phyloP scores from a whole-genome alignment of 2,797 vertebrate species.

The Crocodylus rhombifer region DNA sequence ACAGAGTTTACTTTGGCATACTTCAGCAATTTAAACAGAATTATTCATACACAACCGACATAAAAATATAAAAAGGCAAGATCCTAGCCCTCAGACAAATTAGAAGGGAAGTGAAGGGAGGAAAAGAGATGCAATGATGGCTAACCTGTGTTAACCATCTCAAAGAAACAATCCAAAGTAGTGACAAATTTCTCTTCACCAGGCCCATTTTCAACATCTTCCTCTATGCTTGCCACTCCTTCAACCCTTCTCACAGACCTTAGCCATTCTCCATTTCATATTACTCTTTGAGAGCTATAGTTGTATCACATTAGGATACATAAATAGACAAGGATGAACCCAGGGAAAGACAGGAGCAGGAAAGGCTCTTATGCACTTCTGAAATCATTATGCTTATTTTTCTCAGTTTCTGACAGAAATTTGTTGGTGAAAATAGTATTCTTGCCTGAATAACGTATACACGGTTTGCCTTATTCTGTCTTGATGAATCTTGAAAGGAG shows the following conservation, averaged over 20 bases:
- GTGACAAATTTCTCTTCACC: not conserved
- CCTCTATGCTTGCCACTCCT: not conserved
- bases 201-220: not conserved
- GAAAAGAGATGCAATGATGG: not conserved
- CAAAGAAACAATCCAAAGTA: not conserved
- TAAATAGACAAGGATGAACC: not conserved
- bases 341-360: not conserved
- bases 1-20: not conserved
- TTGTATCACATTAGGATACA: not conserved
- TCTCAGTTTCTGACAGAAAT: not conserved
- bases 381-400: not conserved
- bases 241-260: not conserved
- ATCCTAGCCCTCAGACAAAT: not conserved
- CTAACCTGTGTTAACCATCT: not conserved
- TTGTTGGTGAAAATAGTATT: not conserved
- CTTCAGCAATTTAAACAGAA: not conserved
- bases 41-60: not conserved
- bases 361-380: not conserved
- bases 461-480: not conserved
- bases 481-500: not conserved
- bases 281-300: not conserved
- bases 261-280: not conserved
- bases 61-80: not conserved
- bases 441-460: not conserved
- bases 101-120: fast-evolving